These are phyloP conservation scores for Nibea coibor DNA, from an alignment of 2,113 vertebrate genomes.

Conservation along the genomic window DNA sequence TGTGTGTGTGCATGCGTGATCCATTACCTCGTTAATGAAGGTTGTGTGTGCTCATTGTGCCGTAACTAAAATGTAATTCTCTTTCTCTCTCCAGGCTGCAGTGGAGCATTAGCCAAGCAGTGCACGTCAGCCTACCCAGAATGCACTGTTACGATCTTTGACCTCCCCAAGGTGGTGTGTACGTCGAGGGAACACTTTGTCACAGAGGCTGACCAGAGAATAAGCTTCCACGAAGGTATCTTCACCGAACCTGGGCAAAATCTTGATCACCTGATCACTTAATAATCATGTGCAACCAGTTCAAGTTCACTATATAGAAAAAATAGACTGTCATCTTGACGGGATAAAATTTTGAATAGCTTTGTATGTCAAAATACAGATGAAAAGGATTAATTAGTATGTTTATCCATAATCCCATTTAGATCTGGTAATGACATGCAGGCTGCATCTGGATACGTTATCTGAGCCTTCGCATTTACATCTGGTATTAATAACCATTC, in stretches of 20 bases:
- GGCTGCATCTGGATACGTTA: neutral
- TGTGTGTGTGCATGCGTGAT: neutral
- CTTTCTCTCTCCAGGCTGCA: conserved; percentile 83
- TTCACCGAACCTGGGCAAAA: neutral
- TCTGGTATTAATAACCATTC: neutral
- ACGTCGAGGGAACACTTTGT: conserved; percentile 83
- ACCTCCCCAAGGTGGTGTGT: conserved; percentile 86
- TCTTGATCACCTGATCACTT: conserved; percentile 20
- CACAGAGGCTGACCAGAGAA: conserved; percentile 61
- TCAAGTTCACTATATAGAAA: neutral
- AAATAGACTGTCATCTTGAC: neutral
- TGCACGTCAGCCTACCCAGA: conserved; percentile 85
- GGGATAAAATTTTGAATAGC: neutral
- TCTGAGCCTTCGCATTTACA: neutral
- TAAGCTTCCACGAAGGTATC: conserved; percentile 87
- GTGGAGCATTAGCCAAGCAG: conserved; percentile 88
- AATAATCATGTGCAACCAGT: conserved; percentile 1
- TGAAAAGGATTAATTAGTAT: neutral
- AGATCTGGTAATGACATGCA: neutral
- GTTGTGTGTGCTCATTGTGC: conserved; percentile 41
- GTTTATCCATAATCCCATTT: neutral
- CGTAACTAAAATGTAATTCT: conserved; percentile 50
- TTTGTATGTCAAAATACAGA: neutral
- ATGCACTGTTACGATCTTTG: conserved; percentile 87
- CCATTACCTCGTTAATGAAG: conserved; percentile 46